Conservation (phyloP, 2,797 vertebrate species). For the Aulostomus chinensis region DNA sequence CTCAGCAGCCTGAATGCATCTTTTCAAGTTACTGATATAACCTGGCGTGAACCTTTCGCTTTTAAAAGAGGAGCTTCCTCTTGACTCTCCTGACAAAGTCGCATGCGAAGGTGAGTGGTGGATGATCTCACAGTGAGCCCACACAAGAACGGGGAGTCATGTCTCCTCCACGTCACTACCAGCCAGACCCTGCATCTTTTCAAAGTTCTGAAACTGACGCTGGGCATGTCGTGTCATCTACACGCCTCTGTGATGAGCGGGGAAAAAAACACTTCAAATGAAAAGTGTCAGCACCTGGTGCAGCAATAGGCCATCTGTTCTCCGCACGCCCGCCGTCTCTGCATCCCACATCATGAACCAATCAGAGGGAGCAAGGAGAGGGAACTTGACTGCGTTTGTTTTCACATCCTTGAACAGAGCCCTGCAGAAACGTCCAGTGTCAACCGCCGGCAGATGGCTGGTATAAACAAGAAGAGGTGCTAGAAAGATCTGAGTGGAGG, state of each 20-base stretch:
- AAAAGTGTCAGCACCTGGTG: constrained; percentile 34
- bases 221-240: constrained; percentile 40
- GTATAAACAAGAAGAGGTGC: constrained; percentile 1
- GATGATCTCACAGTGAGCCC: constrained; percentile 39
- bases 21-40: too few relatives aligned
- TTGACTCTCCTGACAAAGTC: too few relatives aligned
- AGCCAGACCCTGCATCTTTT: constrained; percentile 54
- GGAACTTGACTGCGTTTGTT: constrained; percentile 29
- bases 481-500: neutral
- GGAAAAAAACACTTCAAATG: constrained; percentile 20
- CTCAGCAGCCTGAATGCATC: too few relatives aligned
- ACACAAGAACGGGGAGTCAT: constrained; percentile 37
- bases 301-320: constrained; percentile 44
- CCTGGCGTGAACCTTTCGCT: too few relatives aligned
- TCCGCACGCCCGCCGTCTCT: constrained; percentile 4
- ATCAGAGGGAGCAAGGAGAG: constrained; percentile 4
- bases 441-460: constrained; percentile 5
- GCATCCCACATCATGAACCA: constrained; percentile 23
- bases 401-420: constrained; percentile 18
- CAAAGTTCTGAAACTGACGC: constrained; percentile 28
- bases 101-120: neutral
- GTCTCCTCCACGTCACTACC: constrained; percentile 47
- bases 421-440: neutral
- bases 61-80: too few relatives aligned
- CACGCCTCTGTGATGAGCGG: constrained; percentile 19